Evolutionary conservation across 2,113 vertebrate species (phyloP), one percentile per base, ranked within the genome.

Genomic region (Campylorhamphus procurvoides): DNA sequence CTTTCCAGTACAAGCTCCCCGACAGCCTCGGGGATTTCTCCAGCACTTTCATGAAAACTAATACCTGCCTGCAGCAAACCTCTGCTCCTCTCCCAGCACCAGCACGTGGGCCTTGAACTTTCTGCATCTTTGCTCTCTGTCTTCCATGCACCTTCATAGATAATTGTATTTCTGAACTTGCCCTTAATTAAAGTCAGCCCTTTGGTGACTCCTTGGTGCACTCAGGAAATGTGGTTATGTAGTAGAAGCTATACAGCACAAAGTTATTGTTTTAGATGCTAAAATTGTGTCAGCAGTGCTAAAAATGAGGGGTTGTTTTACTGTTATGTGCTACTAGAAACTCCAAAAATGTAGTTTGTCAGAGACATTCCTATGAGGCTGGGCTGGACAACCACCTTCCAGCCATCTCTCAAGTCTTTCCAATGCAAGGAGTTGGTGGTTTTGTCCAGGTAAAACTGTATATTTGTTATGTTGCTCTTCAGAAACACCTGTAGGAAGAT

Each of bases 21-120:
- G 1, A 59, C 71, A 91, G 88, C 88, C 88, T 93, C 33, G 0
- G 82, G 84, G 93, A 94, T 82, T 97, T 92, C 89, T 92, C 69
- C 74, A 87, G 81, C 58, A 52, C 87, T 92, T 89, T 87, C 58
- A 56, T 67, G 91, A 82, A 93, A 94, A 84, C 69, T 71, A 81
- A 86, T 89, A 67, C 66, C 67, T 77, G 59, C 91, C 86, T 86
- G 75, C 80, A 93, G 88, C 89, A 90, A 83, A 46, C 67, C 35
- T 1, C 75, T 71, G 92, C 90, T 92, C 82, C 35, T 69, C 85
- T 86, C 72, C 78, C 91, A n/a, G 73, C 69, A 73, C 69, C 56
- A 52, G 72, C 76, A 74, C 6, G 1, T 56, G 87, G 13, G 62
- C 77, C 50, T n/a, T 39, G 69, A 87, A 63, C 76, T 81, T 91